A percentile compares a stretch with the other conserved stretches of the same genome.
Evolutionary conservation across 1,140 invertebrate species (phyloP).

Genomic region (Apis cerana): DNA sequence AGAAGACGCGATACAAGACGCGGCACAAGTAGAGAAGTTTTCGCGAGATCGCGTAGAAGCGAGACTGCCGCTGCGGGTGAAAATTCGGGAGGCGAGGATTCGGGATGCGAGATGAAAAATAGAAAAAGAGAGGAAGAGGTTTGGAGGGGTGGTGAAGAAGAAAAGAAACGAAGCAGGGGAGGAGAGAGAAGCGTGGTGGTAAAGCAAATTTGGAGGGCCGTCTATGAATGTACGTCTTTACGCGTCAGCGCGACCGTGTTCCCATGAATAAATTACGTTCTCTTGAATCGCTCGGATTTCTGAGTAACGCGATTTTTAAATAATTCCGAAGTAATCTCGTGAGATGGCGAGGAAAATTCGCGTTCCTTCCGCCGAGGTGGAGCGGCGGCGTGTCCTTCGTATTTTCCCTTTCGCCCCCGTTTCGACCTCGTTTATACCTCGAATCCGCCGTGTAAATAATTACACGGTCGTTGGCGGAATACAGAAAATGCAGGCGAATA

Average conservation of each 20-base stretch:
- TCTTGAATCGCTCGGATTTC: constrained; percentile 6
- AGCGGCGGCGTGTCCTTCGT: background rate
- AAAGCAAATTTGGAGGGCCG: constrained; percentile 52
- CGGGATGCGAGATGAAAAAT: constrained; percentile 16
- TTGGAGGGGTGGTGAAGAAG: background rate
- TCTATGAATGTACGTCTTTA: constrained; percentile 12
- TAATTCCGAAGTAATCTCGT: background rate
- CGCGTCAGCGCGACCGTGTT: constrained; percentile 3
- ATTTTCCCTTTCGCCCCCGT: background rate
- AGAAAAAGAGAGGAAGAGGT: too few species aligned
- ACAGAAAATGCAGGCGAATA: background rate
- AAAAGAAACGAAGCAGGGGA: too few species aligned
- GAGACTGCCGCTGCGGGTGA: constrained; percentile 40
- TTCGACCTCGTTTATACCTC: background rate
- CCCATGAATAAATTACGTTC: constrained; percentile 21
- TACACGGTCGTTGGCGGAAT: background rate
- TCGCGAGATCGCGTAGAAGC: constrained; percentile 61
- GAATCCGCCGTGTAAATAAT: background rate
- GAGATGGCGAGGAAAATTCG: background rate
- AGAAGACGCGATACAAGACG: constrained; percentile 36
- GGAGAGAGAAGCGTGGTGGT: constrained; percentile 30
- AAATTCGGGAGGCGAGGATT: constrained; percentile 11
- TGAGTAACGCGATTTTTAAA: constrained; percentile 31
- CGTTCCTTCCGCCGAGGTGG: too few species aligned
- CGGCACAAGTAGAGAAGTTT: constrained; percentile 52